Conservation (phyloP, 2,797 vertebrate species). For the Acipenser oxyrinchus region DNA sequence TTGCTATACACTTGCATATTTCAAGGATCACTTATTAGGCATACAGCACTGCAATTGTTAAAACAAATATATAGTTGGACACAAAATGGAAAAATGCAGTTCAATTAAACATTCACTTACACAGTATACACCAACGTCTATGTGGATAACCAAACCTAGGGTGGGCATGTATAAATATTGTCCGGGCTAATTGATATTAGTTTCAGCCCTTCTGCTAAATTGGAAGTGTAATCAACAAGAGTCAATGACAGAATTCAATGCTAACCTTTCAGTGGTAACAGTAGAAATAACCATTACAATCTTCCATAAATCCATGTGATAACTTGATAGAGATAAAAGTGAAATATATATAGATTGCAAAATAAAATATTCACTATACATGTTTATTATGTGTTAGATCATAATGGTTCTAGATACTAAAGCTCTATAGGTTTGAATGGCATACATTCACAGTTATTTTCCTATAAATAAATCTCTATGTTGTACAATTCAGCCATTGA, state of each 20-base stretch:
- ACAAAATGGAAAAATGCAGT: not conserved
- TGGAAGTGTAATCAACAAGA: not conserved
- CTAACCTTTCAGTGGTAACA: not conserved
- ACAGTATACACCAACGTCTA: conserved; percentile 5
- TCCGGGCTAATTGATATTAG: conserved; percentile 25
- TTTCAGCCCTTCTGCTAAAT: conserved; percentile 23
- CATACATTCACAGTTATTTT: no score
- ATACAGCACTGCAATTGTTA: no score
- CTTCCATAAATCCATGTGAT: not conserved
- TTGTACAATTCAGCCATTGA: no score
- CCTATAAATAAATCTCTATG: no score
- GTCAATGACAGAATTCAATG: not conserved
- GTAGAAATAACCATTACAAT: not conserved
- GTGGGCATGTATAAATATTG: conserved; percentile 21
- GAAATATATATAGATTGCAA: not conserved
- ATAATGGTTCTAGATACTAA: no score
- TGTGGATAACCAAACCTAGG: conserved; percentile 24
- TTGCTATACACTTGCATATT: no score
- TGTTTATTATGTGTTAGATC: no score
- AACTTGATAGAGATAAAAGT: not conserved
- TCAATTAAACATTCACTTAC: conserved; percentile 2
- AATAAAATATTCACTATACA: no score
- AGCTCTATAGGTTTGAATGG: no score
- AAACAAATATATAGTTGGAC: no score
- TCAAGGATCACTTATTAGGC: no score